phyloP scores from a whole-genome alignment of 2,888 invertebrate genomes.

The Axea sp. region DNA sequence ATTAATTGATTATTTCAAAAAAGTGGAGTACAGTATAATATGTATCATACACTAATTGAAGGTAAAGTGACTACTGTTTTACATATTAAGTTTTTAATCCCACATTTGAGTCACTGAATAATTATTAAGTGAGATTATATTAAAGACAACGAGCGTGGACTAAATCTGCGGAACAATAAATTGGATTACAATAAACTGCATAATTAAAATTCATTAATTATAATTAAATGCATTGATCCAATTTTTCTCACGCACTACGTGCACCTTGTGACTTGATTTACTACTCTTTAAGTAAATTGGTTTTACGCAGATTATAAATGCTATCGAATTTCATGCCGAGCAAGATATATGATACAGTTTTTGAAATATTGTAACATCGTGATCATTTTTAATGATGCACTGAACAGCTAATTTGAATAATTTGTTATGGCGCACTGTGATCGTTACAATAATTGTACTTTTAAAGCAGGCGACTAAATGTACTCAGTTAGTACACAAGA shows the following conservation, averaged over 20 bases:
- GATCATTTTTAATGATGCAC: constrained; percentile 49
- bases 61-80: constrained; percentile 23
- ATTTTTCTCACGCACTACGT: constrained; percentile 41
- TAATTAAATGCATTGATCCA: constrained; percentile 26
- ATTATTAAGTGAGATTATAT: constrained; percentile 31
- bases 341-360: constrained; percentile 55
- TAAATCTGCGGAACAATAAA: constrained; percentile 38
- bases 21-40: constrained; percentile 43
- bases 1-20: constrained; percentile 35
- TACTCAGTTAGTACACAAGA: too few species aligned
- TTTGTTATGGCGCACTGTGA: constrained; percentile 33
- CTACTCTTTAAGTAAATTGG: constrained; percentile 54
- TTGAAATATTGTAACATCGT: constrained; percentile 37
- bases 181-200: constrained; percentile 30
- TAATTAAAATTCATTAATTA: constrained; percentile 53
- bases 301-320: constrained; percentile 52
- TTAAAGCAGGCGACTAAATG: constrained; percentile 11
- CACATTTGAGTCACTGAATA: constrained; percentile 19
- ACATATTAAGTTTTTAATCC: constrained; percentile 36
- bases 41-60: constrained; percentile 40
- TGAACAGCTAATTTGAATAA: constrained; percentile 47
- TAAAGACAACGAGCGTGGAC: constrained; percentile 5
- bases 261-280: constrained; percentile 44
- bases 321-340: constrained; percentile 39
- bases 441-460: constrained; percentile 37